phyloP scores from a whole-genome alignment of 92 coral and sea anemone species.

The Heteractis magnifica region DNA sequence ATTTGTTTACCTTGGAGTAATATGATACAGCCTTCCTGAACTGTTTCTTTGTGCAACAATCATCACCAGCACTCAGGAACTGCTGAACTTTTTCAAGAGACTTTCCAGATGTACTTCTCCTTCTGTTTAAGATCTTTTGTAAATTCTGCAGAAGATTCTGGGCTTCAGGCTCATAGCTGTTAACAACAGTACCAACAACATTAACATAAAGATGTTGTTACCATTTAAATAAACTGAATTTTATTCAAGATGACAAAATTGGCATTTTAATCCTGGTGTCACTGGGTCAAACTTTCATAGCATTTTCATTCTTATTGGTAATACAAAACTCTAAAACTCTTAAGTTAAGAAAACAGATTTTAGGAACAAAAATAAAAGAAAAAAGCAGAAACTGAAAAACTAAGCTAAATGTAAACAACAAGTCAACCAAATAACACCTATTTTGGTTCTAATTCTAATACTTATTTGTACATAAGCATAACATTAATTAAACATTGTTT shows the following conservation, averaged over 20 bases:
- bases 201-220: neutral
- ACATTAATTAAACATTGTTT: too few species aligned
- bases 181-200: neutral
- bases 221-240: neutral
- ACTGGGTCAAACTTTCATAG: neutral
- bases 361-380: neutral
- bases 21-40: conserved; percentile 67
- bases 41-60: conserved; percentile 49
- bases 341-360: neutral
- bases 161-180: conserved; percentile 56
- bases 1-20: conserved; percentile 63
- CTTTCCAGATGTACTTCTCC: conserved; percentile 34
- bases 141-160: conserved; percentile 54
- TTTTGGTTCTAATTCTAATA: too few species aligned
- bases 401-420: neutral
- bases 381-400: neutral
- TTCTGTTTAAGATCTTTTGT: conserved; percentile 45
- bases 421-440: too few species aligned
- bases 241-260: neutral
- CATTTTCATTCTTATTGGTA: neutral
- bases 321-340: neutral
- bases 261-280: neutral
- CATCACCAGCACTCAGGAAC: conserved; percentile 53
- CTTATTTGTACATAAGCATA: too few species aligned
- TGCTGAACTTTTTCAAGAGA: conserved; percentile 68